Conservation (phyloP, 2,113 vertebrate genomes). For the Poecilia latipinna region DNA sequence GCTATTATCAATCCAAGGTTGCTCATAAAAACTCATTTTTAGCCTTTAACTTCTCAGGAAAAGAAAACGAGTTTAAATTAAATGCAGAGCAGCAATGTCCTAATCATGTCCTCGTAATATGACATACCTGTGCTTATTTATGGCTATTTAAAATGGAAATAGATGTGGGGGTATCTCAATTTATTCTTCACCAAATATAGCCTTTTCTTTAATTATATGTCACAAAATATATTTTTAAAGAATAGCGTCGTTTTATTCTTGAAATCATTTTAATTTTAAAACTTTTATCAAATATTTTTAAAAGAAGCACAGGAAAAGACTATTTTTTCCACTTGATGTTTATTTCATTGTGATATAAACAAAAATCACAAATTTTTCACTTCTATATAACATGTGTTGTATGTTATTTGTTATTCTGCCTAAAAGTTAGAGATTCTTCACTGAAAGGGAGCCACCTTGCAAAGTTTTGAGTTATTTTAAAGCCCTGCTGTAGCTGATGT, state of each 20-base stretch:
- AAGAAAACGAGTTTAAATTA: too few relatives aligned
- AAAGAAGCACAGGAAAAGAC: background rate
- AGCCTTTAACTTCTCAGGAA: too few relatives aligned
- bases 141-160: too few relatives aligned
- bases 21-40: too few relatives aligned
- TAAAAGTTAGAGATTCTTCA: background rate
- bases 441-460: too few relatives aligned
- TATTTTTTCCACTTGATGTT: background rate
- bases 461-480: background rate
- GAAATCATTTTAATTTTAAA: too few relatives aligned
- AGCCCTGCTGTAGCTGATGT: too few relatives aligned
- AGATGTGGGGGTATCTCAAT: background rate
- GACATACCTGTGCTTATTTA: background rate
- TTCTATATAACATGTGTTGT: background rate
- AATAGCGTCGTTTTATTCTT: too few relatives aligned
- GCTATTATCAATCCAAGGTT: too few relatives aligned
- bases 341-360: too few relatives aligned
- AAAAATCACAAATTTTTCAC: background rate
- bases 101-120: background rate
- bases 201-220: background rate
- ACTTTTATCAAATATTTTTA: background rate
- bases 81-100: background rate
- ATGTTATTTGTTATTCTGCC: background rate
- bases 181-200: background rate
- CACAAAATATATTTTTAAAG: too few relatives aligned